phyloP scores from a whole-genome alignment of 2,113 vertebrate species.

The Dunckerocampus dactyliophorus region DNA sequence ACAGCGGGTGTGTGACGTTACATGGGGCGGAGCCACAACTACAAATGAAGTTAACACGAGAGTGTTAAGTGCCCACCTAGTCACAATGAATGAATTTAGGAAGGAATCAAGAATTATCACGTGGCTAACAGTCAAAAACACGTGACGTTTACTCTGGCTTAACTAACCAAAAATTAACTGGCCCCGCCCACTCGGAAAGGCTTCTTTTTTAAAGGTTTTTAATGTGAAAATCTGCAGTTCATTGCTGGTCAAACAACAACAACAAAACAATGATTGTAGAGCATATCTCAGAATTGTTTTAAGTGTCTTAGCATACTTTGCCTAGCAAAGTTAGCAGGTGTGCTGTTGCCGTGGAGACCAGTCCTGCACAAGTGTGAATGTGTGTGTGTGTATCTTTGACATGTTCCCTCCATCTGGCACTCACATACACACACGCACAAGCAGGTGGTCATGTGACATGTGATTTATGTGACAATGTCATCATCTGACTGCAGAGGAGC shows the following conservation, averaged over 20 bases:
- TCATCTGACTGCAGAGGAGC: conserved; percentile 72
- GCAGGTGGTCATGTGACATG: background rate
- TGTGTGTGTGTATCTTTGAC: conserved; percentile 4
- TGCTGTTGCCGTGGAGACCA: conserved; percentile 57
- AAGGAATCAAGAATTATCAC: too few species aligned
- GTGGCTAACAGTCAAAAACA: too few species aligned
- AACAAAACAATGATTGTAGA: background rate
- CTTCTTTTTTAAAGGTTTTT: too few species aligned
- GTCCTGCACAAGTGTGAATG: conserved; percentile 14
- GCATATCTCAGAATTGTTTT: background rate
- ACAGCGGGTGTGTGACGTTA: too few species aligned
- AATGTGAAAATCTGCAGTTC: too few species aligned
- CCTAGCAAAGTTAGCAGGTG: conserved; percentile 46
- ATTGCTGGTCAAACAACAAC: background rate
- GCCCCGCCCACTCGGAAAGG: too few species aligned
- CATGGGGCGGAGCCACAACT: too few species aligned
- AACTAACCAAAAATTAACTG: too few species aligned
- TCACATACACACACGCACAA: background rate
- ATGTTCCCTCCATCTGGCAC: conserved; percentile 49
- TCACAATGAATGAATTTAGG: too few species aligned
- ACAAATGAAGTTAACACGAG: too few species aligned
- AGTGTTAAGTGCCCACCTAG: too few species aligned
- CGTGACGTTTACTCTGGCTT: too few species aligned
- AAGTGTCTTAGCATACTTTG: conserved; percentile 13
- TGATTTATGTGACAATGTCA: background rate